Evolutionary conservation across 2,888 invertebrate genomes (phyloP), one percentile per base, ranked within the genome.

Genomic region (Metalampra italica): DNA sequence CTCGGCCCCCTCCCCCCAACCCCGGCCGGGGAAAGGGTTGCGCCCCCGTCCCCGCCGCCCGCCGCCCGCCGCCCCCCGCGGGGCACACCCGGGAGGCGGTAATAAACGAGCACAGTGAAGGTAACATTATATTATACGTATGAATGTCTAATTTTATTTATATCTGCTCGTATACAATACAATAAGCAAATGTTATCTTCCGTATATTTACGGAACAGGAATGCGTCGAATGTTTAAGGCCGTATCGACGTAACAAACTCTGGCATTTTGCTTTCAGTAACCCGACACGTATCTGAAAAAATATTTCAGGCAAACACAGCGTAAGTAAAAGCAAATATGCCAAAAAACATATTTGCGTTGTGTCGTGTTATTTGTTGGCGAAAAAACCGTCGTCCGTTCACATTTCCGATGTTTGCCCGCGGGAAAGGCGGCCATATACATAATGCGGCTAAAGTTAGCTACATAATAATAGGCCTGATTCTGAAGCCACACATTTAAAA

Each of bases 311-410:
- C 73, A 80, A 81, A 80, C 74, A 80, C 50, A 52, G 52, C 55
- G 65, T 70, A 72, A 86, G 86, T 82, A 74, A 81, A 76, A 65
- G 78, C 69, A 82, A 86, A 87, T 75, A 86, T 47, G 52, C 62
- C 65, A 77, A 80, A 78, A 80, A 82, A 75, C 63, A 55, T 82
- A 75, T 84, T 80, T 79, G 71, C 60, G 57, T 68, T 66, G 74
- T 68, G 60, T 74, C 66, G 54, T 72, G 66, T 47, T 36, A 34
- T 50, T 56, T 48, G 52, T 32, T 32, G 46, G 56, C 56, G 63
- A 62, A 65, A 70, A 71, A 66, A 66, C n/a, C 53, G 46, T 22
- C 41, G 47, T 49, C 53, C 50, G 34, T 38, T 47, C 50, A 60
- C 54, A 56, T 60, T 67, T 64, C 67, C 67, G 57, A 57, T 68